Conservation (phyloP, 2,797 vertebrate genomes). For the Alectoris magna region DNA sequence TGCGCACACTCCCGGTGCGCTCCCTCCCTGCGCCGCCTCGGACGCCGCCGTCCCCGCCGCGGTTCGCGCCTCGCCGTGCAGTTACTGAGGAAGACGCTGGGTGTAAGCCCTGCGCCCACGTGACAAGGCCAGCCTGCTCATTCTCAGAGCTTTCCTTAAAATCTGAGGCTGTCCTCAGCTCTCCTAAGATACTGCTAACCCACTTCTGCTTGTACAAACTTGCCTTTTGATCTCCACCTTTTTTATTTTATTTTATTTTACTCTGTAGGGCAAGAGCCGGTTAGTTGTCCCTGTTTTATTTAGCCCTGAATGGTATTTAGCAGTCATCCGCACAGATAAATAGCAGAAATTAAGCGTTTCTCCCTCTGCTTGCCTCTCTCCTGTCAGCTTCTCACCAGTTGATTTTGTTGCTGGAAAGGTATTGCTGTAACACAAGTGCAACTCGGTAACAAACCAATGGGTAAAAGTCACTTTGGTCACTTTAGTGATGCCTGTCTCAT, state of each 20-base stretch:
- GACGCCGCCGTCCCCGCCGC: neutral
- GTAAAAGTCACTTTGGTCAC: neutral
- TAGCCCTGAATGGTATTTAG: rapidly evolving
- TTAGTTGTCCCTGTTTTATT: rapidly evolving
- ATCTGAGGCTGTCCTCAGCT: too few species aligned
- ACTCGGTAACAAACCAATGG: neutral
- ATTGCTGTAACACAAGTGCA: neutral
- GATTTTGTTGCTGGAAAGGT: neutral
- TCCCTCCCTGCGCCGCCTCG: neutral
- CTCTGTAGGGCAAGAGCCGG: neutral
- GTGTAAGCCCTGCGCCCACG: too few species aligned
- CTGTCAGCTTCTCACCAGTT: neutral
- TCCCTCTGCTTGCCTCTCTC: rapidly evolving
- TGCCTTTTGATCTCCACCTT: too few species aligned
- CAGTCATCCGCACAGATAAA: rapidly evolving
- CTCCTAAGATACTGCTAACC: neutral
- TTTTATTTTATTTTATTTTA: neutral
- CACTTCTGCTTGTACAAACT: neutral
- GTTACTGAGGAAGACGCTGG: too few species aligned
- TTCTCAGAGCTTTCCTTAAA: neutral
- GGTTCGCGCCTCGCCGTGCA: neutral
- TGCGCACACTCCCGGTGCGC: neutral
- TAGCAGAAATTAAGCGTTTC: rapidly evolving
- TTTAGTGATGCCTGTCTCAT: rapidly evolving
- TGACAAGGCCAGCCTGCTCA: too few species aligned